phyloP scores from a whole-genome alignment of 1,140 invertebrate species.

The Drosophila pandora region DNA sequence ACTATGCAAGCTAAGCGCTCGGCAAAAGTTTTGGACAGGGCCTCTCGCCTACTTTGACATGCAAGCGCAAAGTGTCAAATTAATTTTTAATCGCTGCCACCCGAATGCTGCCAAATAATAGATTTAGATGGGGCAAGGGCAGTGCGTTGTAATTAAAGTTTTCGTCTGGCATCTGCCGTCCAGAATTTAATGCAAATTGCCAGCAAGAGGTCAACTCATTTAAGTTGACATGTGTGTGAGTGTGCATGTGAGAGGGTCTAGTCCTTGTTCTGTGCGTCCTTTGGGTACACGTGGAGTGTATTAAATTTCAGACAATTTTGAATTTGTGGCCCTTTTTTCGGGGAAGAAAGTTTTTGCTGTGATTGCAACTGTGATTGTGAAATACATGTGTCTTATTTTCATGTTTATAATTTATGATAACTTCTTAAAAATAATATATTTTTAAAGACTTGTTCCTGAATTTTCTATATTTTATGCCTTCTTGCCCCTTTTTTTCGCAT shows the following conservation, averaged over 20 bases:
- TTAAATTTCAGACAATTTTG: background rate
- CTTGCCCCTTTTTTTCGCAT: background rate
- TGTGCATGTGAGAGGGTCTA: background rate
- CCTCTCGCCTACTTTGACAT: slow-evolving; percentile 70
- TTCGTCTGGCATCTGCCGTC: slow-evolving; percentile 34
- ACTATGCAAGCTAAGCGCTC: slow-evolving; percentile 78
- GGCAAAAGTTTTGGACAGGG: slow-evolving; percentile 62
- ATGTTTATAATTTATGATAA: too few species aligned
- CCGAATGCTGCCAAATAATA: slow-evolving; percentile 76
- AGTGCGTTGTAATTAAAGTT: slow-evolving; percentile 62
- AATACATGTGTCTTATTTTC: too few species aligned
- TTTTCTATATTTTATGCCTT: too few species aligned
- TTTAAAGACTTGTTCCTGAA: too few species aligned
- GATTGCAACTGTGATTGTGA: too few species aligned
- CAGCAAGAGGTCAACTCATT: slow-evolving; percentile 40
- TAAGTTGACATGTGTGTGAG: slow-evolving; percentile 33
- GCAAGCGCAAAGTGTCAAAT: slow-evolving; percentile 81
- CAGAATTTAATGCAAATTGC: slow-evolving; percentile 43
- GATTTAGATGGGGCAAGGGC: slow-evolving; percentile 66
- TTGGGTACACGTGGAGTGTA: background rate
- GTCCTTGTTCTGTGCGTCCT: background rate
- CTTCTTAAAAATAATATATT: too few species aligned
- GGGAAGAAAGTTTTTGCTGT: background rate
- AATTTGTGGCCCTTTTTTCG: too few species aligned
- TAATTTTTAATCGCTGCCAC: slow-evolving; percentile 77